Conservation (phyloP, 2,888 invertebrate genomes). For the Polydrusus cervinus region DNA sequence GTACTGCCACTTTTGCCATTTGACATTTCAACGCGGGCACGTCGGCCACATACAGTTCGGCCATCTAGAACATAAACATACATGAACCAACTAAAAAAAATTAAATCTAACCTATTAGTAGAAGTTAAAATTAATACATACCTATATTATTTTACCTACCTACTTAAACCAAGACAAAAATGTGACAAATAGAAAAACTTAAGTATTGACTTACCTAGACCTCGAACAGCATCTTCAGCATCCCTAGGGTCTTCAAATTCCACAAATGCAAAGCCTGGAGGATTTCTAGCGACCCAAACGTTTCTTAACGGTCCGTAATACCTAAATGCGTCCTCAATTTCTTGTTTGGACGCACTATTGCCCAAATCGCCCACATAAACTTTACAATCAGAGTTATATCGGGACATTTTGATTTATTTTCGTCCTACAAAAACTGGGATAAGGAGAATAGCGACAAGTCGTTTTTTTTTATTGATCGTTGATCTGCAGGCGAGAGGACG, state of each 20-base stretch:
- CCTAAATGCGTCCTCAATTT: slow-evolving; percentile 89
- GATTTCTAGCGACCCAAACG: slow-evolving; percentile 96
- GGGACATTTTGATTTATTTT: slow-evolving; percentile 75
- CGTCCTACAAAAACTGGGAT: neutral
- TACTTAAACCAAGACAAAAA: neutral
- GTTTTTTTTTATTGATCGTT: slow-evolving; percentile 25
- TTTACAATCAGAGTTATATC: slow-evolving; percentile 90
- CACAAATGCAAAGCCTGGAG: slow-evolving; percentile 93
- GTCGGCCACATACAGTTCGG: slow-evolving; percentile 89
- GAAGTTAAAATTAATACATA: too few species aligned
- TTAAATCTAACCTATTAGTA: too few species aligned
- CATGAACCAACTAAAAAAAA: too few species aligned
- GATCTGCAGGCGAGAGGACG: slow-evolving; percentile 25
- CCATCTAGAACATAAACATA: slow-evolving; percentile 75
- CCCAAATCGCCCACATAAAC: slow-evolving; percentile 95
- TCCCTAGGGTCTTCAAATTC: slow-evolving; percentile 92
- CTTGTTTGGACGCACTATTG: slow-evolving; percentile 91
- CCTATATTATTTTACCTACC: neutral
- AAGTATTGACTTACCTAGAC: slow-evolving; percentile 79
- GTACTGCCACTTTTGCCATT: slow-evolving; percentile 83
- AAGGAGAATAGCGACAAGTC: neutral
- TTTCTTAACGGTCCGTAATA: slow-evolving; percentile 92
- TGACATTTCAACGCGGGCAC: slow-evolving; percentile 94
- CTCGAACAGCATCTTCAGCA: slow-evolving; percentile 89
- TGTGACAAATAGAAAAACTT: neutral